Conservation (phyloP, 2,888 invertebrate genomes). For the Lutraria lutraria region DNA sequence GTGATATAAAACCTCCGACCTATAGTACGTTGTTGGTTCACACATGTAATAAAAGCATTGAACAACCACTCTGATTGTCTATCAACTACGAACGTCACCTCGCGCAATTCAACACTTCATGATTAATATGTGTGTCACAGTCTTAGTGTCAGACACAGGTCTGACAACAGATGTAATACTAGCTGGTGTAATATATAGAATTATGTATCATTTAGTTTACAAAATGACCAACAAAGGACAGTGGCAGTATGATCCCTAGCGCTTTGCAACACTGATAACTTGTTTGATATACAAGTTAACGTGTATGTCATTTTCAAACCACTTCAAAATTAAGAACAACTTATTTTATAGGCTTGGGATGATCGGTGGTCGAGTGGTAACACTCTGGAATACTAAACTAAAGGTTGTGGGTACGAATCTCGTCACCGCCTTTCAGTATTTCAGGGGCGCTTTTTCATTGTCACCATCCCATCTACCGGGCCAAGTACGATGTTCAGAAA, state of each 20-base stretch:
- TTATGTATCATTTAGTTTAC: neutral
- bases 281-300: too few relatives aligned
- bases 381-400: too few relatives aligned
- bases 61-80: neutral
- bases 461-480: too few relatives aligned
- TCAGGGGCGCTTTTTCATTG: too few relatives aligned
- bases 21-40: neutral
- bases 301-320: too few relatives aligned
- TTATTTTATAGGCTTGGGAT: too few relatives aligned
- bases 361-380: too few relatives aligned
- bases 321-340: too few relatives aligned
- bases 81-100: neutral
- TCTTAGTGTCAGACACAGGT: neutral
- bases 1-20: neutral
- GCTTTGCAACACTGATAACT: too few relatives aligned
- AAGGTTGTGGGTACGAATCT: too few relatives aligned
- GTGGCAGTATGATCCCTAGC: neutral
- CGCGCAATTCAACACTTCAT: neutral
- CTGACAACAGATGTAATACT: neutral
- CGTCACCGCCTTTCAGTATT: too few relatives aligned
- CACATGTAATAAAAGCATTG: neutral
- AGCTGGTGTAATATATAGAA: neutral
- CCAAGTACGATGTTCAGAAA: too few relatives aligned
- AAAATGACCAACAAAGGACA: neutral
- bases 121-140: neutral